phyloP scores from a whole-genome alignment of 2,797 vertebrate genomes.

The Carcharodon carcharias region DNA sequence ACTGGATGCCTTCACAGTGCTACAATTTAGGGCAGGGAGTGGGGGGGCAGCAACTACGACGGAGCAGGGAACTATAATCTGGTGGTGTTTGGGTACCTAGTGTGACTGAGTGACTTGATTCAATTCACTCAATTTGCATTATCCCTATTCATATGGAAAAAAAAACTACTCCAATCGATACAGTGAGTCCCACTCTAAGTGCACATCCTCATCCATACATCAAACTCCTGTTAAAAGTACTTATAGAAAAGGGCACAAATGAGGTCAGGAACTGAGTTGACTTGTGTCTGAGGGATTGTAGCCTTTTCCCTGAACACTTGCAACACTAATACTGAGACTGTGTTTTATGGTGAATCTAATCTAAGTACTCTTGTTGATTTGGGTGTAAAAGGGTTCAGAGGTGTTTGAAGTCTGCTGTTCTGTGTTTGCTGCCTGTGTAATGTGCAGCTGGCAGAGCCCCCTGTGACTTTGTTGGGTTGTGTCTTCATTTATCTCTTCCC shows the following conservation, averaged over 20 bases:
- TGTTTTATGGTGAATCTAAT: not conserved
- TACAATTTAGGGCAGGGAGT: not conserved
- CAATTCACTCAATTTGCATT: too few relatives aligned
- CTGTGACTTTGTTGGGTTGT: not conserved
- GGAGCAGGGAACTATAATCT: not conserved
- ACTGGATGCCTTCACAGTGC: not conserved
- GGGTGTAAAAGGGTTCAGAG: not conserved
- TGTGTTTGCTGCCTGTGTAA: conserved; percentile 40
- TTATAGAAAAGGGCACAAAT: too few relatives aligned
- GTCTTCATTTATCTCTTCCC: not conserved
- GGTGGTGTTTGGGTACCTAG: not conserved
- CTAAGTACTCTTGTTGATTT: not conserved
- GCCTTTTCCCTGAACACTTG: too few relatives aligned
- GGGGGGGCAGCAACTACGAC: too few relatives aligned
- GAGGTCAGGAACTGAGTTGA: too few relatives aligned
- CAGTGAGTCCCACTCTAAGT: too few relatives aligned
- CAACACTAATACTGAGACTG: too few relatives aligned
- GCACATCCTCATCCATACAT: too few relatives aligned
- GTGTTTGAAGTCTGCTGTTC: not conserved
- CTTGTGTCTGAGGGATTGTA: too few relatives aligned
- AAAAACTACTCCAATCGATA: too few relatives aligned
- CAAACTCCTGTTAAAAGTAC: too few relatives aligned
- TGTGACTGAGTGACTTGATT: not conserved
- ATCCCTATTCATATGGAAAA: too few relatives aligned
- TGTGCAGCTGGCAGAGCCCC: conserved; percentile 40